Base-by-base conservation (phyloP, 2,888 invertebrate species). In the Mesorhabditis belari region DNA sequence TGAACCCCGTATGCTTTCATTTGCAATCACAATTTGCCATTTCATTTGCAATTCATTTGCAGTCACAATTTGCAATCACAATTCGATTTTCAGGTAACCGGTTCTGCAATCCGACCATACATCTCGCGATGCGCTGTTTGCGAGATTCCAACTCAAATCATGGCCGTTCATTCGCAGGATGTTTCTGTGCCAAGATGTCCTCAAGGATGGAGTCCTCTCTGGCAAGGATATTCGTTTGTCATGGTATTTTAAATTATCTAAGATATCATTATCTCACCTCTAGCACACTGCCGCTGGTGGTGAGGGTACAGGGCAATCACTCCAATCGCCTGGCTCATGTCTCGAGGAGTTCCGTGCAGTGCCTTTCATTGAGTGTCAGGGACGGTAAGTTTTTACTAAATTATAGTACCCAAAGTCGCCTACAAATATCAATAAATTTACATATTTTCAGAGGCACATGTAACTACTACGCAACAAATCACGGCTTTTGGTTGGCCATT, bases 161-260 rank as follows among this genome's bases (percentile, higher is more conserved):
- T 96, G 64, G 92, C 96, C 5, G 85, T 96, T 29, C 98, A 98
- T 84, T 95, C 95, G 82, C 96, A 96, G 65, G 79, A 79, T 61
- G 69, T 87, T 83, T 84, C 85, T 50, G 80, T 84, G 52, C 98
- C 98, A 0, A 83, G 87, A 24, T 99, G 98, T 84, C 98, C 98
- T 0, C 83, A 83, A 50, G 91, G 90, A 53, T 98, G 98, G 96
- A 89, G 89, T 56, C 88, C 90, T 77, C 82, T 95, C 67, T 99
- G 96, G 96, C 87, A 87, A 65, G 98, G 98, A 58, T 98, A 91
- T 87, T 94, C 94, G 85, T 98, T 98, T 85, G 86, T 95, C 49
- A 96, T 98, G 96, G 96, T 77, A 23, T 26, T 55, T 57, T 35
- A n/a, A n/a, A n/a, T 51, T 51, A 19, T 12, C 52, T 12, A 2